phyloP scores from a whole-genome alignment of 2,888 invertebrate species.

The Alloplasta piceator region DNA sequence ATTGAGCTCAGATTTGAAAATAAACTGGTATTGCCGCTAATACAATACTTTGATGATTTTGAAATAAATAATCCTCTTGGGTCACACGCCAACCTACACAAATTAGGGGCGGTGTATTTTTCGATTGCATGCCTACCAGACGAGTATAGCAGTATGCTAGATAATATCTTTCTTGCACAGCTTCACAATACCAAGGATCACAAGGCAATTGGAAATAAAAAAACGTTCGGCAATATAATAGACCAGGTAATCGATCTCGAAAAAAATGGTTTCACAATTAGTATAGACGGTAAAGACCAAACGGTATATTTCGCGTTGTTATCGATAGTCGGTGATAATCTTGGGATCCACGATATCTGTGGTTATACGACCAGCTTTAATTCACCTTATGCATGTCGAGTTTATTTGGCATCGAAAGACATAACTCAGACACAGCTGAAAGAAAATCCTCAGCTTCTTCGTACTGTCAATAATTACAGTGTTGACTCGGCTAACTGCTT shows the following conservation, averaged over 20 bases:
- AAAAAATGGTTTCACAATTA: constrained; percentile 52
- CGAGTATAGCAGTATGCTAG: constrained; percentile 39
- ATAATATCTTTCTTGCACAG: constrained; percentile 55
- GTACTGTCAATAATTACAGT: constrained; percentile 62
- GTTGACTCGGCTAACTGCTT: constrained; percentile 44
- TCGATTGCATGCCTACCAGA: constrained; percentile 33
- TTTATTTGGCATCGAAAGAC: constrained; percentile 63
- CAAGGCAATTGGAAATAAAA: constrained; percentile 44
- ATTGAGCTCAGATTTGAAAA: constrained; percentile 48
- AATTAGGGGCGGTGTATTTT: constrained; percentile 53
- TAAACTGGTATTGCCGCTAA: constrained; percentile 48
- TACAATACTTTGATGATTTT: neutral
- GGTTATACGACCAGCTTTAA: constrained; percentile 59
- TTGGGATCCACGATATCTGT: constrained; percentile 54
- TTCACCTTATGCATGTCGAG: constrained; percentile 66
- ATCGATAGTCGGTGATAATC: constrained; percentile 58
- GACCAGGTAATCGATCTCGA: constrained; percentile 45
- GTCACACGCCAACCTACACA: constrained; percentile 18
- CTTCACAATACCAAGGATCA: constrained; percentile 44
- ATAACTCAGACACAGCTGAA: constrained; percentile 48
- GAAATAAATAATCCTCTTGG: constrained; percentile 56
- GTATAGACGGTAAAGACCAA: constrained; percentile 15
- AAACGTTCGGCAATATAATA: constrained; percentile 39
- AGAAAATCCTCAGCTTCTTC: constrained; percentile 50
- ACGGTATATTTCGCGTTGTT: constrained; percentile 51